Percentiles rank a stretch among this genome's conserved stretches.
Evolutionary conservation across 2,113 vertebrate genomes (phyloP).

Genomic region (Laticauda colubrina): DNA sequence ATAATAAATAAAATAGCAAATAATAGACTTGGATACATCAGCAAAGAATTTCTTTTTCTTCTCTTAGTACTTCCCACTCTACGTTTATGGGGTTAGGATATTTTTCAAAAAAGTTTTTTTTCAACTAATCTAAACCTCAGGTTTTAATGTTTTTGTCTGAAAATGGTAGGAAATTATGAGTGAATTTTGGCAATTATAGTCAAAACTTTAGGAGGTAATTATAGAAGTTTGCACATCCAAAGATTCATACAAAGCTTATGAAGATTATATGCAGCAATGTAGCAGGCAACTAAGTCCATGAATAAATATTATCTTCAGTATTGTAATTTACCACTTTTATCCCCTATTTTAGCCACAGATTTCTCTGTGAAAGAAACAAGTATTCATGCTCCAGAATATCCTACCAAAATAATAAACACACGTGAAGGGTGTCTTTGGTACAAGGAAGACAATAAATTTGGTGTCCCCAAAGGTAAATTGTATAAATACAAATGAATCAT

Average conservation of each 20-base stretch:
- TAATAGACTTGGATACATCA: not conserved
- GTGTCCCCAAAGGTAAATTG: conserved; percentile 84
- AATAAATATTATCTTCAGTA: not conserved
- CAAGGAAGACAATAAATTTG: conserved; percentile 89
- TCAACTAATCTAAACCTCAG: not conserved
- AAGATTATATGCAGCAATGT: not conserved
- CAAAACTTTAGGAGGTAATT: not conserved
- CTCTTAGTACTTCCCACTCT: not conserved
- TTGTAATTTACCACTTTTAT: not conserved
- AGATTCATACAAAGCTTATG: not conserved
- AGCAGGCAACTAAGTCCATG: not conserved
- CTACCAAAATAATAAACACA: conserved; percentile 73
- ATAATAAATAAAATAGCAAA: not conserved
- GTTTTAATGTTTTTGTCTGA: not conserved
- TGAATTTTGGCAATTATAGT: not conserved
- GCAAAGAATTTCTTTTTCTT: not conserved
- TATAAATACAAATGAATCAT: not conserved
- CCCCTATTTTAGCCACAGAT: conserved; percentile 76
- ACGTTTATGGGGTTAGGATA: not conserved
- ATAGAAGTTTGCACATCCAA: not conserved
- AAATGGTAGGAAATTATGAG: not conserved
- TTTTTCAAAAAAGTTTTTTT: not conserved
- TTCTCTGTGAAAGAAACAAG: conserved; percentile 81
- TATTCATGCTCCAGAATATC: conserved; percentile 77
- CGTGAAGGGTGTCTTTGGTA: conserved; percentile 84